These are phyloP conservation scores for Armadillidium nasatum DNA, from an alignment of 1,140 invertebrate species.

Conservation along the genomic window DNA sequence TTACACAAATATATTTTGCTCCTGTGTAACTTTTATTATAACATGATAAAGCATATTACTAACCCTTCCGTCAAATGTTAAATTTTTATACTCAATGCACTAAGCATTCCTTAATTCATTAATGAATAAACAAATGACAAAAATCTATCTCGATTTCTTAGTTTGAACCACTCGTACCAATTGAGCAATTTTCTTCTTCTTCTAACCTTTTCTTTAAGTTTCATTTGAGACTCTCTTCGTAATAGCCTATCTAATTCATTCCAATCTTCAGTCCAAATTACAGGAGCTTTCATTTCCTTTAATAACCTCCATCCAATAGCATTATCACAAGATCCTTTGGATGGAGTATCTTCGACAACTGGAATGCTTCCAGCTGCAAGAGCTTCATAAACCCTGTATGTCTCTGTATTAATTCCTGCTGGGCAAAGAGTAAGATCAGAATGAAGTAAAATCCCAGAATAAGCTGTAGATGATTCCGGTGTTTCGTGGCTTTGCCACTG, in stretches of 20 bases:
- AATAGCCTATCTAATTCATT: not conserved
- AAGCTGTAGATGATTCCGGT: not conserved
- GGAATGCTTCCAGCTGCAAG: not conserved
- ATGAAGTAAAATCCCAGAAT: not conserved
- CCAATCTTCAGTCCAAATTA: not conserved
- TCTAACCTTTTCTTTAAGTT: not conserved
- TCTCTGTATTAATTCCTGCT: conserved; percentile 1
- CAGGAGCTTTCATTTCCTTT: not conserved
- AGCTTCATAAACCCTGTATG: not conserved
- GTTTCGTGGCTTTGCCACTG: not conserved
- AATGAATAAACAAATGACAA: not conserved
- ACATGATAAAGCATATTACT: too few species aligned
- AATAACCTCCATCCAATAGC: not conserved
- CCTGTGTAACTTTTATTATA: too few species aligned
- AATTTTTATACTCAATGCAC: too few species aligned
- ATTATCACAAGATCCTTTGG: not conserved
- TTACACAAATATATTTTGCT: too few species aligned
- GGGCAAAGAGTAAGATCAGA: not conserved
- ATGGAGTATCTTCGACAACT: not conserved
- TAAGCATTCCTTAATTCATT: too few species aligned
- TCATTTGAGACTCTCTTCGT: not conserved
- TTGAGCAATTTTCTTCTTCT: not conserved
- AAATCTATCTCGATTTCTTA: conserved; percentile 5
- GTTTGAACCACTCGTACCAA: conserved; percentile 3
- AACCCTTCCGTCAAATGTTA: too few species aligned